A percentile compares a stretch with the other conserved stretches of the same genome.
Evolutionary conservation across 2,797 vertebrate genomes (phyloP).

Genomic region (Silurus lanzhouensis): DNA sequence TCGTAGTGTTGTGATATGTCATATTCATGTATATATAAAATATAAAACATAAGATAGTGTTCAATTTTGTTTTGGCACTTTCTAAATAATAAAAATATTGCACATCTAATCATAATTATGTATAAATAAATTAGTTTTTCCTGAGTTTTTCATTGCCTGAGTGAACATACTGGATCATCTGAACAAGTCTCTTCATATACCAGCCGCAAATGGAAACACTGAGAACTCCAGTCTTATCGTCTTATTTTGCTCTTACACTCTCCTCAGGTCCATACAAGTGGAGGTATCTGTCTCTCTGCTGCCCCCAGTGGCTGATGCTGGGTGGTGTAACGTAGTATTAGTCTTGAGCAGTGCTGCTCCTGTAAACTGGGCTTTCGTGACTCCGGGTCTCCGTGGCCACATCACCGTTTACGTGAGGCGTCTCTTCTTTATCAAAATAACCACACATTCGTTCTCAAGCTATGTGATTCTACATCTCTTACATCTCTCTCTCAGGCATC

Average conservation of each 20-base stretch:
- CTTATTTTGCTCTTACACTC: not conserved
- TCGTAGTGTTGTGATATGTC: too few species aligned
- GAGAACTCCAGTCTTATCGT: not conserved
- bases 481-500: constrained; percentile 67
- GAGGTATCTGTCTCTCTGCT: constrained; percentile 74
- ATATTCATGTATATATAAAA: too few species aligned
- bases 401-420: constrained; percentile 71
- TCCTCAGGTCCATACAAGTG: constrained; percentile 70
- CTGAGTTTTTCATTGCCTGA: not conserved
- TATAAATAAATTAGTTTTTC: too few species aligned
- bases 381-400: constrained; percentile 68
- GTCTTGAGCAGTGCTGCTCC: constrained; percentile 74
- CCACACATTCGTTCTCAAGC: not conserved
- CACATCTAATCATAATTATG: too few species aligned
- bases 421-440: too few species aligned
- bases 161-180: not conserved
- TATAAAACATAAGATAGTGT: too few species aligned
- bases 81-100: too few species aligned
- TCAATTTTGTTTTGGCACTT: too few species aligned
- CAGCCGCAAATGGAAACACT: not conserved
- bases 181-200: not conserved
- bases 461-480: not conserved
- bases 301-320: constrained; percentile 56
- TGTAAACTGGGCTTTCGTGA: constrained; percentile 74
- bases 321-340: constrained; percentile 65